A percentile compares a stretch with the other conserved stretches of the same genome.
These are phyloP conservation scores for Aphaenogaster ashmeadi DNA, from an alignment of 1,140 invertebrate genomes.

Conservation along the genomic window DNA sequence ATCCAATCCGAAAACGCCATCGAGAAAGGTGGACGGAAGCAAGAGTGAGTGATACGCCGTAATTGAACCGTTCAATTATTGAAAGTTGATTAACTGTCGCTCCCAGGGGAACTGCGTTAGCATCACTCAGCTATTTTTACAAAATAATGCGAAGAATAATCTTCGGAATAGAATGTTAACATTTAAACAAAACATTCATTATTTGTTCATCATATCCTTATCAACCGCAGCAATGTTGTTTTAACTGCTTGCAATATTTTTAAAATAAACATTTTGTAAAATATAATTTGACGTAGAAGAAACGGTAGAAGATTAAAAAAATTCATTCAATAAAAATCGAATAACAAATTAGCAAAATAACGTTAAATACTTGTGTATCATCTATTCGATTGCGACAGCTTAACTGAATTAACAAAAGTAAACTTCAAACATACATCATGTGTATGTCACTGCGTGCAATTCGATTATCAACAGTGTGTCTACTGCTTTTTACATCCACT, in stretches of 20 bases:
- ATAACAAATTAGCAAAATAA: neutral
- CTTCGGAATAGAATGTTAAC: neutral
- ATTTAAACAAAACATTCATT: neutral
- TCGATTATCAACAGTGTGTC: conserved; percentile 68
- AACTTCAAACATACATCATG: conserved; percentile 67
- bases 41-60: conserved; percentile 10
- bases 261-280: neutral
- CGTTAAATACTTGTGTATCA: neutral
- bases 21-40: neutral
- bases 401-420: conserved; percentile 51
- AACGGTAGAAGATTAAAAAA: neutral
- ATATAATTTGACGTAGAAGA: neutral
- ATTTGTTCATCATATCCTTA: neutral
- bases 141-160: neutral
- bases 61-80: conserved; percentile 37
- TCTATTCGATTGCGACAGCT: neutral
- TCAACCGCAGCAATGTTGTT: neutral
- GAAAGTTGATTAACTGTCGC: conserved; percentile 42
- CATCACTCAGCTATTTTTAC: neutral
- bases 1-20: conserved; percentile 27
- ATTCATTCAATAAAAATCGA: neutral
- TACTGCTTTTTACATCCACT: conserved; percentile 54
- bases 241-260: neutral
- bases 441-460: conserved; percentile 78
- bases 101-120: neutral